These are phyloP conservation scores for Piprites chloris DNA, from an alignment of 2,113 vertebrate species.

Conservation along the genomic window DNA sequence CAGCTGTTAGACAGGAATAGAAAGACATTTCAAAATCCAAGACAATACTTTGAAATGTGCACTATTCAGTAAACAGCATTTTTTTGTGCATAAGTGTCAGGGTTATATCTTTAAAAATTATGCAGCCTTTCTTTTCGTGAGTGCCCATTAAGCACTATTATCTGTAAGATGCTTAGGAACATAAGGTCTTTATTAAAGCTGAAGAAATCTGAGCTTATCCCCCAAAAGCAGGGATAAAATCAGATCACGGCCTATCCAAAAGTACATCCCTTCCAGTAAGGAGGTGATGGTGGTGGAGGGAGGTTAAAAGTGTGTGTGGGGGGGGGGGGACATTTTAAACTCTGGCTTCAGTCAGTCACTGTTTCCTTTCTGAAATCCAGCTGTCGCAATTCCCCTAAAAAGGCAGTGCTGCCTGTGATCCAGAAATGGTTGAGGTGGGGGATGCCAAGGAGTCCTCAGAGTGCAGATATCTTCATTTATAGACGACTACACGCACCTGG, in stretches of 20 bases:
- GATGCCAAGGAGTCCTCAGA: background rate
- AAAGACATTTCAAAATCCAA: background rate
- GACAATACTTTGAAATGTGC: background rate
- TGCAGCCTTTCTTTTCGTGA: background rate
- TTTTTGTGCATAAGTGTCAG: background rate
- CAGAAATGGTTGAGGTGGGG: background rate
- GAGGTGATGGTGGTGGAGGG: background rate
- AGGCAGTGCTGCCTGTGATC: background rate
- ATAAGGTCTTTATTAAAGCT: constrained; percentile 59
- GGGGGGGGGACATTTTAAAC: background rate
- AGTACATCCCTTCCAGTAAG: background rate
- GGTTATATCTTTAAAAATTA: background rate
- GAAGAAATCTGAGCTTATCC: constrained; percentile 63
- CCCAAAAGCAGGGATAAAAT: constrained; percentile 52
- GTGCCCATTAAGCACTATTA: constrained; percentile 51
- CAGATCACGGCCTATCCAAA: background rate
- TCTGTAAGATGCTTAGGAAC: constrained; percentile 57
- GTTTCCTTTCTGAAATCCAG: background rate
- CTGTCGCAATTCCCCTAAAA: background rate
- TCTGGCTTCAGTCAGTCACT: background rate
- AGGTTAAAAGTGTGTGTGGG: background rate
- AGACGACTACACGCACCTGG: background rate
- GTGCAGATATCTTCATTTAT: background rate
- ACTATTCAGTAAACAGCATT: background rate
- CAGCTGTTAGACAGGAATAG: background rate